phyloP scores from a whole-genome alignment of 2,113 vertebrate species.

The Dendropsophus ebraccatus region DNA sequence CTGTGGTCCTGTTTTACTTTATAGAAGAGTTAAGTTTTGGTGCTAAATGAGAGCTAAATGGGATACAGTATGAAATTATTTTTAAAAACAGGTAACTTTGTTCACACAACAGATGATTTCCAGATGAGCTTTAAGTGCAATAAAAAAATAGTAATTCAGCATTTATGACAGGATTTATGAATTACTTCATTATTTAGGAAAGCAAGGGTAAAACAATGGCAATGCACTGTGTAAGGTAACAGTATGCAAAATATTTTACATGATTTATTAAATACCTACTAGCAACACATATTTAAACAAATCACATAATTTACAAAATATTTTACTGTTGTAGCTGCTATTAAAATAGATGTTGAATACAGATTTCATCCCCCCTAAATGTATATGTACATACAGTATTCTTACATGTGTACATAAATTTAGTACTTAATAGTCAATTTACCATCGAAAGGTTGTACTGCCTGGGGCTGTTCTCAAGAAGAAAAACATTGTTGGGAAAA shows the following conservation, averaged over 20 bases:
- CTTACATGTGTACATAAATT: no score
- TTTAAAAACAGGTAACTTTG: not conserved
- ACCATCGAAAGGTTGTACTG: no score
- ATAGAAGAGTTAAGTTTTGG: not conserved
- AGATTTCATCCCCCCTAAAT: no score
- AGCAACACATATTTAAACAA: not conserved
- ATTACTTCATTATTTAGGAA: not conserved
- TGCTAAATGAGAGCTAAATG: not conserved
- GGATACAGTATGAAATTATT: not conserved
- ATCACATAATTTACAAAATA: not conserved
- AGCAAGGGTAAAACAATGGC: not conserved
- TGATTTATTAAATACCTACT: no score
- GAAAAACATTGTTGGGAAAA: no score
- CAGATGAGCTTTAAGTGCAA: not conserved
- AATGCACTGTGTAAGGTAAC: not conserved
- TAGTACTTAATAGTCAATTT: no score
- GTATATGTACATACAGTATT: no score
- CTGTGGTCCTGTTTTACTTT: not conserved
- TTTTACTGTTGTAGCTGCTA: not conserved
- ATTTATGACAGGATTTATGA: not conserved
- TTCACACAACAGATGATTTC: not conserved
- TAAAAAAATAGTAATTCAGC: not conserved
- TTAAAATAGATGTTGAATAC: no score
- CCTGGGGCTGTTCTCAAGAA: no score
- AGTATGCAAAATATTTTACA: not conserved